phyloP scores from a whole-genome alignment of 2,797 vertebrate genomes.

The Anniella stebbinsi region DNA sequence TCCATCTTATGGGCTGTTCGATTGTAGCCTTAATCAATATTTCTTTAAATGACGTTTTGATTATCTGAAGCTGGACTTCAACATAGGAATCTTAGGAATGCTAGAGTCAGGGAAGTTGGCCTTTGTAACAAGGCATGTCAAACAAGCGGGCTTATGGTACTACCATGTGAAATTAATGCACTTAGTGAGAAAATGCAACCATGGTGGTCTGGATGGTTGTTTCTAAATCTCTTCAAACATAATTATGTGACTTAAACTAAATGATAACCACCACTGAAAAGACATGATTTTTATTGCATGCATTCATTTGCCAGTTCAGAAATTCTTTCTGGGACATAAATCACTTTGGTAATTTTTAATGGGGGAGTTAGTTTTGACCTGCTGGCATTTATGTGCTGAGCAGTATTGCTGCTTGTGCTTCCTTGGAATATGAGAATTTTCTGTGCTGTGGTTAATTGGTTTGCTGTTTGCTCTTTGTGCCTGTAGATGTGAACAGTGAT shows the following conservation, averaged over 20 bases:
- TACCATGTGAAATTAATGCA: not conserved
- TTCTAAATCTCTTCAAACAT: conserved; percentile 10
- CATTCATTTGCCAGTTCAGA: not conserved
- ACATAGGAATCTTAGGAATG: conserved; percentile 33
- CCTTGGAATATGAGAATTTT: conserved; percentile 1
- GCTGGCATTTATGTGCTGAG: not conserved
- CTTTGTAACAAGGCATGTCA: not conserved
- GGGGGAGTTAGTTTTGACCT: conserved; percentile 14
- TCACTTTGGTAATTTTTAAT: conserved; percentile 20
- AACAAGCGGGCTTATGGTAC: not conserved
- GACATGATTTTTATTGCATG: not conserved
- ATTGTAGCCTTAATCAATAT: conserved; percentile 1
- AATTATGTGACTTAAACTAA: not conserved
- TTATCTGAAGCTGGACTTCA: conserved; percentile 6
- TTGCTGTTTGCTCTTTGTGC: conserved; percentile 5
- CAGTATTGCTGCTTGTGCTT: not conserved
- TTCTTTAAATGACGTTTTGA: conserved; percentile 18
- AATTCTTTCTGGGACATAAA: not conserved
- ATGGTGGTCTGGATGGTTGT: not conserved
- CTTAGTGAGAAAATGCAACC: not conserved
- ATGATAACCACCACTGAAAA: not conserved
- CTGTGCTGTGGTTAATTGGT: not conserved
- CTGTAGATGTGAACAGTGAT: conserved; percentile 7
- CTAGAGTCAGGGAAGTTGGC: not conserved
- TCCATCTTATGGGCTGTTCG: not conserved